Percentiles rank a stretch among this genome's conserved stretches.
Conservation (phyloP, 1,140 invertebrate genomes). For the Orussus abietinus region DNA sequence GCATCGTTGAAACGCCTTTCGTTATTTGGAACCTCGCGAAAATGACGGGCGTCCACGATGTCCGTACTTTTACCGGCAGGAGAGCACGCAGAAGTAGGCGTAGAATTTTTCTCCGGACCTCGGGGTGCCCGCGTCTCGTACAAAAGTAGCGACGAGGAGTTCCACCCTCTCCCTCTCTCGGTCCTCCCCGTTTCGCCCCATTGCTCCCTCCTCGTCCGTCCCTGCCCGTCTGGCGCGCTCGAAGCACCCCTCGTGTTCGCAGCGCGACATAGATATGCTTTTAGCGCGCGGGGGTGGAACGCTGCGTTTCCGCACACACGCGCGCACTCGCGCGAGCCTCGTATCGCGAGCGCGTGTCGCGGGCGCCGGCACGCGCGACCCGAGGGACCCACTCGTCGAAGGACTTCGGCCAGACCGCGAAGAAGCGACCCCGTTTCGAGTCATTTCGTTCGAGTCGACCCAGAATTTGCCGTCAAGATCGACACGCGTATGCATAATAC, state of each 20-base stretch:
- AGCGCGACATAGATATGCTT: constrained; percentile 47
- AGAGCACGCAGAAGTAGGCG: no score
- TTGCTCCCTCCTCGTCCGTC: not conserved
- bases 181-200: constrained; percentile 11
- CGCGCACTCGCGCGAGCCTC: constrained; percentile 15
- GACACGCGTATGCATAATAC: no score
- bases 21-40: no score
- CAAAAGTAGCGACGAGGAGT: no score
- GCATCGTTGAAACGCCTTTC: no score
- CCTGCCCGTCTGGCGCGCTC: constrained; percentile 14
- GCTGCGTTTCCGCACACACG: constrained; percentile 35
- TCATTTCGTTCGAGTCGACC: no score
- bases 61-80: no score
- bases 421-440: constrained; percentile 16
- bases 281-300: constrained; percentile 36
- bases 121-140: no score
- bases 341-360: constrained; percentile 23
- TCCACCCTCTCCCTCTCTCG: not conserved
- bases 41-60: no score
- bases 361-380: constrained; percentile 12
- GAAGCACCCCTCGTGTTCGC: constrained; percentile 29
- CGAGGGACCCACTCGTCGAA: constrained; percentile 12
- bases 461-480: no score
- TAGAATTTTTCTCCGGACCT: no score
- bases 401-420: constrained; percentile 14